Evolutionary conservation across 2,888 invertebrate species (phyloP).

Genomic region (Pandemis corylana): DNA sequence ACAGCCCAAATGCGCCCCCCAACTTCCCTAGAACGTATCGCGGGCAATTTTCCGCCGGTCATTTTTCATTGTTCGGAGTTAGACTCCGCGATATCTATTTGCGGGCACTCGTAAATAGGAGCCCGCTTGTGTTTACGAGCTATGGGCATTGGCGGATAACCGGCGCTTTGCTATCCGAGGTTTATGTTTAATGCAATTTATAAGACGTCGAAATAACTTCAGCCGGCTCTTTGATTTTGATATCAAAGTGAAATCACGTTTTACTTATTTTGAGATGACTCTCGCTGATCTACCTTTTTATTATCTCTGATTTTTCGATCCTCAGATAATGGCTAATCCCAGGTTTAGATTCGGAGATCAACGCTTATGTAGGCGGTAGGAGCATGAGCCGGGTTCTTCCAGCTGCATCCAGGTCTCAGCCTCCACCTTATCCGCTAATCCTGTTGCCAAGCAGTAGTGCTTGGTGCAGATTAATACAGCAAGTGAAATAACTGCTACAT

Average conservation of each 20-base stretch:
- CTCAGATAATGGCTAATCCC: too few relatives aligned
- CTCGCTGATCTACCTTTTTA: too few relatives aligned
- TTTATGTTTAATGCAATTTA: slow-evolving; percentile 32
- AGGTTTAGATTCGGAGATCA: too few relatives aligned
- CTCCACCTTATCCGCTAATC: too few relatives aligned
- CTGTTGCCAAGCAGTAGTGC: too few relatives aligned
- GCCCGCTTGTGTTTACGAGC: slow-evolving; percentile 38
- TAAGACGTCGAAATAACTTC: slow-evolving; percentile 8
- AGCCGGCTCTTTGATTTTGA: not conserved
- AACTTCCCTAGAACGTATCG: slow-evolving; percentile 53
- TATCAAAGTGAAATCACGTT: not conserved
- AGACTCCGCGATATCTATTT: slow-evolving; percentile 48
- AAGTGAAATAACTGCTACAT: too few relatives aligned
- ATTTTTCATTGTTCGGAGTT: slow-evolving; percentile 81
- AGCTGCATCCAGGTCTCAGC: too few relatives aligned
- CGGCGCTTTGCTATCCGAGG: not conserved
- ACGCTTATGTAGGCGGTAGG: too few relatives aligned
- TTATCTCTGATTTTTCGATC: too few relatives aligned
- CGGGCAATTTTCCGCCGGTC: slow-evolving; percentile 83
- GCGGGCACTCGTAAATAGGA: slow-evolving; percentile 40
- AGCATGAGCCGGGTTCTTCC: too few relatives aligned
- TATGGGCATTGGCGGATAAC: slow-evolving; percentile 32
- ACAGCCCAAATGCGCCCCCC: slow-evolving; percentile 26
- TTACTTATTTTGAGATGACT: too few relatives aligned
- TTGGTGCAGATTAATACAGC: too few relatives aligned